Evolutionary conservation across 2,888 invertebrate genomes (phyloP), one percentile per base, ranked within the genome.

Genomic region (Chymomyza caudatula): DNA sequence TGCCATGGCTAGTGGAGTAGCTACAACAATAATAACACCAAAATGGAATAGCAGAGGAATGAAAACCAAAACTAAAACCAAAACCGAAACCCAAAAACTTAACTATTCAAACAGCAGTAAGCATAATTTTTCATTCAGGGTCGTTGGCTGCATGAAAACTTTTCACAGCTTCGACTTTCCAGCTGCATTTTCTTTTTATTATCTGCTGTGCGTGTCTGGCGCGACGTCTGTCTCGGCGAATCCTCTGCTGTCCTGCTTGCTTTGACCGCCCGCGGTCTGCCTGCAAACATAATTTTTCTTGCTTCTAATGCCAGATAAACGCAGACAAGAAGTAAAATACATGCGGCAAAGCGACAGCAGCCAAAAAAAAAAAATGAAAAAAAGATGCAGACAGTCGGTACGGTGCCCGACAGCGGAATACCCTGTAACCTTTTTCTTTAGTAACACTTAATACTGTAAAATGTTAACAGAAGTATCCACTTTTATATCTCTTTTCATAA

Each of bases 251-350:
- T 37, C 29, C 29, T 37, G 29, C 5, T 37, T 37, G 29, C 29
- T 43, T 49, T 42, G 4, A n/a, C 4, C 42, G 47, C 47, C 59
- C 43, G 66, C 25, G 66, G 67, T 60, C 63, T 44, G 43, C 2
- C 69, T 67, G 78, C 78, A 80, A 83, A 71, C 72, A 83, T 80
- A 70, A 86, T 83, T 80, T 79, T 74, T 77, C 78, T 68, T 77
- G 70, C 70, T 65, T 42, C 76, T 74, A 77, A 84, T 80, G 68
- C 75, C 77, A 80, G 78, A 80, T 77, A 78, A 80, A 77, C 67
- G 81, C 69, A 74, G 78, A 78, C 68, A 84, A 69, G 63, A 66
- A 78, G 67, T 74, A 54, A 67, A 68, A 74, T 65, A 65, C 63
- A 72, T 52, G 65, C 59, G 60, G 62, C 63, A 60, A 70, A 47